A percentile compares a stretch with the other conserved stretches of the same genome.
Evolutionary conservation across 1,140 invertebrate genomes (phyloP).

Genomic region (Eumaeus atala): DNA sequence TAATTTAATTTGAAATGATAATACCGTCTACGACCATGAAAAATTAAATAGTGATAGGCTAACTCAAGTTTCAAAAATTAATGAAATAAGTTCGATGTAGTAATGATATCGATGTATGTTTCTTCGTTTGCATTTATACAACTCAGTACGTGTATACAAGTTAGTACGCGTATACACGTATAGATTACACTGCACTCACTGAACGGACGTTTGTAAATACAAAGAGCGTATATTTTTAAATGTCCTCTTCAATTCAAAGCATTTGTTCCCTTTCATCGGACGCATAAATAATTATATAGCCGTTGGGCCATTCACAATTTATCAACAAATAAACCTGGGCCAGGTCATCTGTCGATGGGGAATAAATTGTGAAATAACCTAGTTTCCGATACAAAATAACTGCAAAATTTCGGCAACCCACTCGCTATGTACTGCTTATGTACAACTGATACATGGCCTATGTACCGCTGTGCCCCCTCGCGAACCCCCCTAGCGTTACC

Average conservation of each 20-base stretch:
- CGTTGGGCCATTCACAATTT: conserved; percentile 13
- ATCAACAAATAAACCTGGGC: conserved; percentile 21
- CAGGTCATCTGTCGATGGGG: conserved; percentile 43
- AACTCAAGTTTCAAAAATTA: too few relatives aligned
- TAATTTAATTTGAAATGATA: too few relatives aligned
- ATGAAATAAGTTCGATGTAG: too few relatives aligned
- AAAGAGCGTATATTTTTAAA: conserved; percentile 6
- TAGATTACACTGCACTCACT: neutral
- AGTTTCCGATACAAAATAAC: conserved; percentile 72
- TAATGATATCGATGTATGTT: too few relatives aligned
- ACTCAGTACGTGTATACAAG: too few relatives aligned
- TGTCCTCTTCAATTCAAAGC: conserved; percentile 1
- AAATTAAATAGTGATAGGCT: too few relatives aligned
- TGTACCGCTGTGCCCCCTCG: conserved; percentile 39
- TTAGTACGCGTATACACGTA: too few relatives aligned
- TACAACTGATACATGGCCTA: conserved; percentile 43
- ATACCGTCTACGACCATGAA: too few relatives aligned
- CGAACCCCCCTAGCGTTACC: conserved; percentile 38
- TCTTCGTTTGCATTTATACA: too few relatives aligned
- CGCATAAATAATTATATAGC: conserved; percentile 15
- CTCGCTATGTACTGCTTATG: conserved; percentile 57
- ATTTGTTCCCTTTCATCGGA: conserved; percentile 12
- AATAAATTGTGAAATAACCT: conserved; percentile 68
- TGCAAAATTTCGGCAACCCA: conserved; percentile 68
- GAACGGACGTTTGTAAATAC: neutral